Percentiles rank a stretch among this genome's conserved stretches.
Evolutionary conservation across 2,113 vertebrate genomes (phyloP).

Genomic region (Pagrus major): DNA sequence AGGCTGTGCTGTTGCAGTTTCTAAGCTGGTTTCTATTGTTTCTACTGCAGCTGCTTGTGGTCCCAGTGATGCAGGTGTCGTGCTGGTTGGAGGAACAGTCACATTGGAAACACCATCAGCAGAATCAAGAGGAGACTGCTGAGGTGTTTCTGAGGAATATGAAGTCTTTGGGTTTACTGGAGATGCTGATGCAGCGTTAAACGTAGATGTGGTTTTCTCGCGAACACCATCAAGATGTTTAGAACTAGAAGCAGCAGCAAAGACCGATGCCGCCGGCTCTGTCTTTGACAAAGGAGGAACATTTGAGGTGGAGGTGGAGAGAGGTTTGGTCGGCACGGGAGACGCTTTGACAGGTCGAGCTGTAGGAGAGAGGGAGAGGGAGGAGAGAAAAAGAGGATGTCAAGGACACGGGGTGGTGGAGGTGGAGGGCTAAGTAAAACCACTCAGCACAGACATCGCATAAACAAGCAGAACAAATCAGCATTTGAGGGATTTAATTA

Average conservation of each 20-base stretch:
- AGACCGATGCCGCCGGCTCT: background rate
- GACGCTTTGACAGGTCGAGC: background rate
- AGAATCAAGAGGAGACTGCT: background rate
- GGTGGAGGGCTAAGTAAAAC: background rate
- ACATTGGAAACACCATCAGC: background rate
- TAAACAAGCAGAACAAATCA: constrained; percentile 13
- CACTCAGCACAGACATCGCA: constrained; percentile 7
- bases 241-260: background rate
- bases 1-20: background rate
- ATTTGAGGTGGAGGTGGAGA: background rate
- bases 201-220: too few relatives aligned
- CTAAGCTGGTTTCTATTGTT: background rate
- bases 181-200: background rate
- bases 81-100: background rate
- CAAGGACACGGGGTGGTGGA: too few relatives aligned
- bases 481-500: background rate
- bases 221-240: background rate
- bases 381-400: background rate
- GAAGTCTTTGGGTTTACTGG: background rate
- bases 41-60: background rate
- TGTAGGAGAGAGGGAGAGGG: background rate
- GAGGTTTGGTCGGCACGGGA: background rate
- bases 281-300: constrained; percentile 15
- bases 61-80: background rate
- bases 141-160: background rate